Base-by-base conservation (phyloP, 2,113 vertebrate species). In the Cinclus mexicanus region DNA sequence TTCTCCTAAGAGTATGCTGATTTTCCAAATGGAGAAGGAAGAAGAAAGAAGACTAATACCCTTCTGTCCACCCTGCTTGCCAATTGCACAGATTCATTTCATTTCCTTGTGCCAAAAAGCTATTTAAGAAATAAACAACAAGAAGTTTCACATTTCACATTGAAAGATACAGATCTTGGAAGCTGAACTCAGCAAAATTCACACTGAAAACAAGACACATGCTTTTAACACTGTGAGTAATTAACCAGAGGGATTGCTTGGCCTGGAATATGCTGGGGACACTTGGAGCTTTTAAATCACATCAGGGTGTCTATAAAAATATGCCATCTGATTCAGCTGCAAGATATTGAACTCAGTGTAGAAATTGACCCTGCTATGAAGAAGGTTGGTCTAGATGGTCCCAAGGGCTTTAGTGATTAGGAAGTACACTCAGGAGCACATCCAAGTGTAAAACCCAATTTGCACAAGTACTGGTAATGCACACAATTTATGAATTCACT, bases 101-200 rank as follows among this genome's bases (percentile, higher is more conserved):
- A 28, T 87, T 90, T 74, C 68, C 69, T 64, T 42, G 22, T 28
- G 26, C 5, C 5, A 37, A 49, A 28, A 52, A 76, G 50, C 82
- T 78, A 20, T 18, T 2, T 42, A 55, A 92, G 64, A 63, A 52
- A 90, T 69, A 60, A 82, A 68, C 65, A 89, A 55, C 10, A 81
- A 59, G 35, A 41, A 49, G 10, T 49, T 80, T 89, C 68, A 67
- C 59, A 39, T 94, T 94, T 82, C 57, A 60, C 31, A 55, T 90
- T 90, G 79, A 59, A 77, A 89, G 55, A 79, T 29, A 55, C 47
- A 74, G 25, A 84, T 35, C 47, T 68, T 95, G 74, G 64, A 92
- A 94, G 59, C 75, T 93, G 83, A 93, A 89, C 50, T 89, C 80
- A 83, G 91, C 50, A 89, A 92, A 96, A 83, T 68, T 93, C 72